Base-by-base conservation (phyloP, 2,113 vertebrate species). In the Eptesicus fuscus region DNA sequence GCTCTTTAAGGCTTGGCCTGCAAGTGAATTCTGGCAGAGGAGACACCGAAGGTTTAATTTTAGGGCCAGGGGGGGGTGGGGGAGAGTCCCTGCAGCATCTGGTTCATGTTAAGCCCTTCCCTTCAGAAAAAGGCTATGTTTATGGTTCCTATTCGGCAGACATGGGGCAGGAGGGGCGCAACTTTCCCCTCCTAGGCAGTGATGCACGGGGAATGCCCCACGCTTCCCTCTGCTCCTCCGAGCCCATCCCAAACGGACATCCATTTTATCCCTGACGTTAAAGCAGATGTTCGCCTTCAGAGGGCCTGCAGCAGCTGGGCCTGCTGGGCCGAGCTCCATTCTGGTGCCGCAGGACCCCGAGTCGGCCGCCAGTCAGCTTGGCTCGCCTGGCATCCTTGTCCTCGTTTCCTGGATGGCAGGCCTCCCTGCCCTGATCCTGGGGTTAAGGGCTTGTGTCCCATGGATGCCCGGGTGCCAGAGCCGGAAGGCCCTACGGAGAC, bases 71-170 rank as follows among this genome's bases (percentile, higher is more conserved):
- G 96, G 96, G 91, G 94, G 97, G 94, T 90, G 93, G 97, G 97
- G 96, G 92, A 96, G 96, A 97, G 97, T 98, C 95, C 98, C 97
- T 85, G 77, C 89, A 77, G 93, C 98, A 98, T 98, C 98, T 98
- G 98, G 97, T 98, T 98, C 98, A 10, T 96, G 97, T 98, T 98
- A 98, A 97, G 93, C 65, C 96, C 76, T 95, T 95, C 94, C 96
- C 92, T 97, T 98, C 93, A 92, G 97, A 78, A 95, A 96, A 97
- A 88, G 93, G 44, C 96, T 94, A 87, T 98, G 97, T 98, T 98
- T 98, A 98, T 95, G 97, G 90, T 96, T 97, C 96, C 97, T 74
- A 88, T 95, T 95, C 85, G 12, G 83, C 93, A 69, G 95, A 91
- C 47, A 56, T 30, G 25, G 78, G 20, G 69, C 0, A 0, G 67